Evolutionary conservation across 1,140 invertebrate genomes (phyloP), one percentile per base, ranked within the genome.

Genomic region (Brachionus sp.): DNA sequence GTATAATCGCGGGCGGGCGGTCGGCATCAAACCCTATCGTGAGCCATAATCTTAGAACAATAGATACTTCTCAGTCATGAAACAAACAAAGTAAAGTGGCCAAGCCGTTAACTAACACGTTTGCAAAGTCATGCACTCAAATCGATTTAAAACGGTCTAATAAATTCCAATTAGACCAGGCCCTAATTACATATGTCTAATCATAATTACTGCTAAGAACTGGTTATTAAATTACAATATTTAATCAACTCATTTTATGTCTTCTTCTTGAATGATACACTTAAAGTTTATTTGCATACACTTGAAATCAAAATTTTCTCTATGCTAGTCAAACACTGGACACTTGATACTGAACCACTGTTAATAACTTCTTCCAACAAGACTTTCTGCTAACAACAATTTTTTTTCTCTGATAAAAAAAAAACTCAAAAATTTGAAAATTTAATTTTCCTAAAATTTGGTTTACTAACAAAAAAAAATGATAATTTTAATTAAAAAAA

Each of bases 211-310:
- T 66, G 33, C 62, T 66, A 66, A 66, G 62, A 66, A 29, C 33
- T 66, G 62, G 25, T 66, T 66, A 66, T 66, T 66, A 66, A 66
- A 66, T 66, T 66, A 66, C 62, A 66, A 66, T 33, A 66, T 53
- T 53, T 53, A 53, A 53, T 53, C 50, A 53, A 23, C 50, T 53
- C 50, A 53, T 53, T 53, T 53, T 53, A 53, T 53, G 50, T n/a
- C n/a, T n/a, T 53, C 50, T 53, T 53, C 50, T 53, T 53, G 19
- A 53, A 53, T 16, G 50, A 53, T 53, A 53, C 50, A 53, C 50
- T 53, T 16, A n/a, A 53, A 53, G 50, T 53, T 53, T 53, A 53
- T 53, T 53, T 53, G 50, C 50, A 53, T 53, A 23, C 50, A 53
- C 50, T 53, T 53, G 50, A 53, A 53, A 23, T 53, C 7, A 23